phyloP scores from a whole-genome alignment of 92 coral and sea anemone species.

The Porites rus region DNA sequence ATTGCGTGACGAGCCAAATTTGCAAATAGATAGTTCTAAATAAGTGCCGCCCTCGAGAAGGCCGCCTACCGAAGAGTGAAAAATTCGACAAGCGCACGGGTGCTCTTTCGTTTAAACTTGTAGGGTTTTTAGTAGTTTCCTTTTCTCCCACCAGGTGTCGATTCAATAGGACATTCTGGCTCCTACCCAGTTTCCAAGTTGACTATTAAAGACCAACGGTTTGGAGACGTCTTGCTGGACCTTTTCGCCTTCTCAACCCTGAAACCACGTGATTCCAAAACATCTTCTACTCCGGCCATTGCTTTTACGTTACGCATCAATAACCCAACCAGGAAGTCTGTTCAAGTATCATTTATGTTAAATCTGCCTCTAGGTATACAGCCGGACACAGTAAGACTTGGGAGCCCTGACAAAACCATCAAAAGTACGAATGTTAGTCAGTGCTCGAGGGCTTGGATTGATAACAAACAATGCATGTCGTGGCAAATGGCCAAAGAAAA shows the following conservation, averaged over 20 bases:
- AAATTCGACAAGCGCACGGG: no score
- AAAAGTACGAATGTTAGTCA: neutral
- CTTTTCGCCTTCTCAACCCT: slow-evolving; percentile 41
- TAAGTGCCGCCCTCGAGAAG: no score
- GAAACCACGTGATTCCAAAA: slow-evolving; percentile 49
- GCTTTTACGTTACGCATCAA: slow-evolving; percentile 42
- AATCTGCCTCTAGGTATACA: slow-evolving; percentile 51
- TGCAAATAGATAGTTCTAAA: no score
- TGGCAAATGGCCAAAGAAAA: slow-evolving; percentile 34
- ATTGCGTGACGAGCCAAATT: no score
- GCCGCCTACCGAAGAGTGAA: no score
- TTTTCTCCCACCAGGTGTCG: slow-evolving; percentile 24
- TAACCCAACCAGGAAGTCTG: slow-evolving; percentile 37
- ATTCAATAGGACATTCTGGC: slow-evolving; percentile 47
- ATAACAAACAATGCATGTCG: slow-evolving; percentile 19
- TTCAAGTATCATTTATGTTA: slow-evolving; percentile 38
- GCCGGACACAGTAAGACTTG: slow-evolving; percentile 23
- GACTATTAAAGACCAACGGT: slow-evolving; percentile 21
- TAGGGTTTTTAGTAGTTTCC: no score
- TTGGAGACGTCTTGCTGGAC: slow-evolving; percentile 26
- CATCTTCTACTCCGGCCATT: slow-evolving; percentile 44
- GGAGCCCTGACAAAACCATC: neutral
- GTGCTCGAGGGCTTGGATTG: slow-evolving; percentile 14
- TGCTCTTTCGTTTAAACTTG: no score
- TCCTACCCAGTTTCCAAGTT: slow-evolving; percentile 59